Percentiles rank a stretch among this genome's conserved stretches.
phyloP scores from a whole-genome alignment of 2,888 invertebrate species.

The Leucoma salicis region DNA sequence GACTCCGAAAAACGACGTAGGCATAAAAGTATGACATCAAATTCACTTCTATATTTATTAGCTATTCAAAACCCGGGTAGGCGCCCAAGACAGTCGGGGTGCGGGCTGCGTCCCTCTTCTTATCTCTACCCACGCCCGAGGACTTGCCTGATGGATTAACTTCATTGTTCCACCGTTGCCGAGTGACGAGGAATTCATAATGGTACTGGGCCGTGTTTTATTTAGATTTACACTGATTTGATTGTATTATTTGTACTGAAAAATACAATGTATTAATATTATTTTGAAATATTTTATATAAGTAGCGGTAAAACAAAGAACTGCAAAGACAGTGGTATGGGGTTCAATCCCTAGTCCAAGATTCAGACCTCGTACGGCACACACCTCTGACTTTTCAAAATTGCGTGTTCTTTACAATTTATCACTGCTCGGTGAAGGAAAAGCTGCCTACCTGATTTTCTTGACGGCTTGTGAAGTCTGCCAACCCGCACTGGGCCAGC shows the following conservation, averaged over 20 bases:
- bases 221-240: constrained; percentile 41
- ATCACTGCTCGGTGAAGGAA: too few species aligned
- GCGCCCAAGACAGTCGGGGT: constrained; percentile 64
- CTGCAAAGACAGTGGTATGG: too few species aligned
- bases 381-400: too few species aligned
- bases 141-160: constrained; percentile 80
- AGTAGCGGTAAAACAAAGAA: too few species aligned
- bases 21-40: background rate
- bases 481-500: too few species aligned
- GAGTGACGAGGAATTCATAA: constrained; percentile 80
- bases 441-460: too few species aligned
- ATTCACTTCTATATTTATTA: constrained; percentile 19
- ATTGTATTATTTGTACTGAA: constrained; percentile 10
- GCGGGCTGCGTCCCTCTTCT: constrained; percentile 75
- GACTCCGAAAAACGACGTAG: too few species aligned
- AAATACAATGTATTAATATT: constrained; percentile 1
- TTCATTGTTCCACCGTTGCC: constrained; percentile 77
- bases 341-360: too few species aligned
- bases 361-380: too few species aligned
- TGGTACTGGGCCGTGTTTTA: constrained; percentile 57
- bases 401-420: too few species aligned
- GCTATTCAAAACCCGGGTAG: constrained; percentile 49
- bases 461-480: too few species aligned
- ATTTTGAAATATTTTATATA: background rate
- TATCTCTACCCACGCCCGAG: constrained; percentile 78